These are phyloP conservation scores for Dufourea novaeangliae DNA, from an alignment of 1,140 invertebrate genomes.

Conservation along the genomic window DNA sequence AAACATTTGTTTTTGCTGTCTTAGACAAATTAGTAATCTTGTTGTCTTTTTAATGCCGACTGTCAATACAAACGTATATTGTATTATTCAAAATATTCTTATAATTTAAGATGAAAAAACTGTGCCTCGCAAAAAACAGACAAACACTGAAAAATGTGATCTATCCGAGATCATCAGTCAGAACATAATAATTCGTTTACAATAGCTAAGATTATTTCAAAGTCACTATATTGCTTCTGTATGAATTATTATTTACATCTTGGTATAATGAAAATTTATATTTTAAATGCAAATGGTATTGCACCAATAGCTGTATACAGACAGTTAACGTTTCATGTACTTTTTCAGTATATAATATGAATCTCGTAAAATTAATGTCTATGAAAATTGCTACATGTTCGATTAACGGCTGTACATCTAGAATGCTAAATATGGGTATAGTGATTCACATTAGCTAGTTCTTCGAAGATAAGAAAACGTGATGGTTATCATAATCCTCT, in stretches of 20 bases:
- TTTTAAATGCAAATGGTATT: conserved; percentile 63
- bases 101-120: conserved; percentile 21
- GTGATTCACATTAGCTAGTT: conserved; percentile 43
- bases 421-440: conserved; percentile 53
- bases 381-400: conserved; percentile 50
- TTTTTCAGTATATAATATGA: conserved; percentile 52
- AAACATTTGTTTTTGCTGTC: conserved; percentile 4
- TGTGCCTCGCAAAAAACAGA: conserved; percentile 34
- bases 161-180: conserved; percentile 58
- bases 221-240: conserved; percentile 53
- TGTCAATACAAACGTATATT: conserved; percentile 37
- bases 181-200: conserved; percentile 55
- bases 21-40: conserved; percentile 33
- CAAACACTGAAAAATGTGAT: conserved; percentile 51
- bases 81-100: conserved; percentile 22
- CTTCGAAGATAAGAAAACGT: conserved; percentile 49
- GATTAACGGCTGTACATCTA: conserved; percentile 53
- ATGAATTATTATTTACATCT: conserved; percentile 64
- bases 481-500: conserved; percentile 57
- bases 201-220: conserved; percentile 39
- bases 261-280: conserved; percentile 50
- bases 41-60: conserved; percentile 29
- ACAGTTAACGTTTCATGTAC: conserved; percentile 36
- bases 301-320: conserved; percentile 47
- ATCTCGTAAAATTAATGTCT: conserved; percentile 53